Evolutionary conservation across 2,888 invertebrate genomes (phyloP), one percentile per base, ranked within the genome.

Genomic region (Ichneumoninae sp.): DNA sequence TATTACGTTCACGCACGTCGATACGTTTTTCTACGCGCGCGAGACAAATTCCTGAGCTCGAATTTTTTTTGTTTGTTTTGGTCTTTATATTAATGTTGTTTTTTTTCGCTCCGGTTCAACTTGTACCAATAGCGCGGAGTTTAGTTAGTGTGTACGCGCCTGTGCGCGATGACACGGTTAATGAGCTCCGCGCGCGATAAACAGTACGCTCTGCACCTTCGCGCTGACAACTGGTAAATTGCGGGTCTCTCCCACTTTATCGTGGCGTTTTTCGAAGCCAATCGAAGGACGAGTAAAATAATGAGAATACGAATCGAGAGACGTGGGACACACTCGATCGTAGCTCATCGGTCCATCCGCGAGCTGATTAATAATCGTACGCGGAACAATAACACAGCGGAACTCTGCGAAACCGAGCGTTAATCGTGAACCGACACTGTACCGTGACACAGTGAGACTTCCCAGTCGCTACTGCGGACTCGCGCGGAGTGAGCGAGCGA

Each of bases 321-420:
- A 19, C 52, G 19, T 1, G 52, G 2, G 52, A 19, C 52, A 54
- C 7, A 47, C 10, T 40, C 19, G 52, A 54, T 54, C 7, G 7
- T 54, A 3, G 7, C 19, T 54, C 52, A 22, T 22, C 7, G 16
- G 19, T 19, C 22, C 26, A 26, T 57, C 22, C 22, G 33, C 33
- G 19, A 19, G n/a, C 57, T 57, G 4, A 30, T 60, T 22, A 13
- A 30, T 16, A 13, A 57, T 52, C 2, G 7, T 62, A 62, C 16
- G 33, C 62, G 62, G 62, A 62, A 60, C 33, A 33, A 62, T 33
- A 62, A 62, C 60, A 62, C 26, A 8, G n/a, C 13, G 13, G 13
- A 62, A 40, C 40, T 40, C 6, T 1, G 62, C 1, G 16, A 5
- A 30, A 60, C 4, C 33, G 62, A 30, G 16, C 13, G 33, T 62